phyloP scores from a whole-genome alignment of 2,113 vertebrate species.

The Peucedramus taeniatus region DNA sequence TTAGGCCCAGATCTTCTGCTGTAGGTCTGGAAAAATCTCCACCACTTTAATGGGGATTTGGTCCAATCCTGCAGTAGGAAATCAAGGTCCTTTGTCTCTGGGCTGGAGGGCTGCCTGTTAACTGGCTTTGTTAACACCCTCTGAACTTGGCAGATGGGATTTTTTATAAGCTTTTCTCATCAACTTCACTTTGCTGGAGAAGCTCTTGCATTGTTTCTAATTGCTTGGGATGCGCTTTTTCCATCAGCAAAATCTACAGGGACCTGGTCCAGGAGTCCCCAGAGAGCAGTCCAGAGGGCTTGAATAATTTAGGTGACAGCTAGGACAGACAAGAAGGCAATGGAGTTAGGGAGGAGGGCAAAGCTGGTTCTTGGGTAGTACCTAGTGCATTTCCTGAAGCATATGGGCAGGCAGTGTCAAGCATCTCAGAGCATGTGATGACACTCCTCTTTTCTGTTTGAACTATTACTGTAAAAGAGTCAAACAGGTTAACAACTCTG shows the following conservation, averaged over 20 bases:
- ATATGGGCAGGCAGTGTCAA: not conserved
- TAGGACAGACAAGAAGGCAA: not conserved
- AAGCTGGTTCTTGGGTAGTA: not conserved
- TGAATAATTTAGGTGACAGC: not conserved
- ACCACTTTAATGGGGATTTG: not conserved
- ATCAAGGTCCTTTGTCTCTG: not conserved
- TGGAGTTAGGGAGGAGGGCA: not conserved
- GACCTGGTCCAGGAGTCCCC: not conserved
- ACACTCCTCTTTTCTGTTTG: not conserved
- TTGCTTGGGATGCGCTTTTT: not conserved
- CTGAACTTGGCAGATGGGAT: not conserved
- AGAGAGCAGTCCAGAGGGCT: not conserved
- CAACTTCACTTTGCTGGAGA: not conserved
- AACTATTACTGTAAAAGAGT: not conserved
- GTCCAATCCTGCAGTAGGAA: not conserved
- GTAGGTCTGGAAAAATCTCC: not conserved
- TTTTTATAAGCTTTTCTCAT: slow-evolving; percentile 1
- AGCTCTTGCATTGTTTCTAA: not conserved
- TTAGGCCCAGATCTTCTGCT: not conserved
- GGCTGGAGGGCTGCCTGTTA: not conserved
- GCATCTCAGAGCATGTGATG: not conserved
- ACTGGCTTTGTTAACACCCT: not conserved
- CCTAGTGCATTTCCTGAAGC: not conserved
- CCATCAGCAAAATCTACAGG: not conserved
- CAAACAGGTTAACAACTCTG: not conserved